Conservation (phyloP, 2,797 vertebrate genomes). For the Anas capensis region DNA sequence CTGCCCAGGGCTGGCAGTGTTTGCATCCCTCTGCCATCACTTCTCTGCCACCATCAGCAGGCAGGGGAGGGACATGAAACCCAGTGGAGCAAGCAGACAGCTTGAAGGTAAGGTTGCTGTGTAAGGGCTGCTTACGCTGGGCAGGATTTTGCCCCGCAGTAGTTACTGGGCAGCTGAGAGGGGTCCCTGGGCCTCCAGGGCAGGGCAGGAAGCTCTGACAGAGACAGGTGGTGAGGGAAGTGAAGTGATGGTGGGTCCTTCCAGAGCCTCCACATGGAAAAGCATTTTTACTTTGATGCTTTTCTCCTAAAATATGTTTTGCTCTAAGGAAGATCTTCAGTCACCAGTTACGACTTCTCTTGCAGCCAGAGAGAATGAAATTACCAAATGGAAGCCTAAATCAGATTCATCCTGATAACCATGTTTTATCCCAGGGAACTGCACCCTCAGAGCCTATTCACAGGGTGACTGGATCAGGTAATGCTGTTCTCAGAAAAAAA, state of each 20-base stretch:
- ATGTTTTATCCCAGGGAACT: background rate
- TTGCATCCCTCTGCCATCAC: background rate
- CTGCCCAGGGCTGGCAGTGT: background rate
- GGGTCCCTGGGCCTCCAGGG: rapidly evolving
- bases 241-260: background rate
- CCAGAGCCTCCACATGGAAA: background rate
- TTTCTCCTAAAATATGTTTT: background rate
- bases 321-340: conserved; percentile 39
- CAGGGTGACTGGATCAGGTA: background rate
- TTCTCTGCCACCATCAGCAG: background rate
- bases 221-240: background rate
- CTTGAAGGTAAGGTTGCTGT: background rate
- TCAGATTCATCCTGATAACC: conserved; percentile 3
- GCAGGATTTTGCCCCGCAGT: background rate
- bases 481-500: conserved; percentile 20
- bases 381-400: background rate
- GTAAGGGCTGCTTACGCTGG: too few species aligned
- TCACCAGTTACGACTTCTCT: background rate
- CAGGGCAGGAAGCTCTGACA: background rate
- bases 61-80: background rate
- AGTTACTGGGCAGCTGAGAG: background rate
- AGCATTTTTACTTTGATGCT: background rate
- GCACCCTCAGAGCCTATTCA: background rate
- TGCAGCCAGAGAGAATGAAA: conserved; percentile 16
- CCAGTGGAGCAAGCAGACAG: background rate